These are phyloP conservation scores for Pygathrix nemaeus DNA, from an alignment of 2,113 vertebrate genomes.

Conservation along the genomic window DNA sequence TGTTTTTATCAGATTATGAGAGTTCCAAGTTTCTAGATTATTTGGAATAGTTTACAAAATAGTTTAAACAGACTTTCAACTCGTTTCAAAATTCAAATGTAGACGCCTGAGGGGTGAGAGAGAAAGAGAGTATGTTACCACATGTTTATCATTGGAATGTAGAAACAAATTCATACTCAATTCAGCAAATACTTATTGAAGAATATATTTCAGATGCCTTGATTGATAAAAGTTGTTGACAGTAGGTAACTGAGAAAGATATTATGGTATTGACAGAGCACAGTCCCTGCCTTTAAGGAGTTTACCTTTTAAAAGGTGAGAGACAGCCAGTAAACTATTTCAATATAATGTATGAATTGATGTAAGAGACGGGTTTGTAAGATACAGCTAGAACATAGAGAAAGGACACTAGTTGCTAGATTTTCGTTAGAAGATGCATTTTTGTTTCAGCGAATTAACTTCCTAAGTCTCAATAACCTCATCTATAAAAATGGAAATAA, in stretches of 20 bases:
- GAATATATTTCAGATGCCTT: background rate
- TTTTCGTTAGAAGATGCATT: background rate
- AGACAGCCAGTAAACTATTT: background rate
- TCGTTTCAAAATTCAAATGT: background rate
- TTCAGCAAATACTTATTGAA: background rate
- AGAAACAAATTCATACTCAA: background rate
- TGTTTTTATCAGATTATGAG: background rate
- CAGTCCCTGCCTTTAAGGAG: background rate
- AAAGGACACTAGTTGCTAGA: background rate
- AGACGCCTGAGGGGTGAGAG: background rate
- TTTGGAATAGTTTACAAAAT: background rate
- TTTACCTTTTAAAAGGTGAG: background rate
- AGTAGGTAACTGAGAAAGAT: background rate
- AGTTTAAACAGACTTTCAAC: background rate
- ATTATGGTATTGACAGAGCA: background rate
- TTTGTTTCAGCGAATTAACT: background rate
- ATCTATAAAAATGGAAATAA: background rate
- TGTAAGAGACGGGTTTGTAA: fast-evolving
- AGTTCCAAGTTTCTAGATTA: background rate
- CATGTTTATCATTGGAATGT: background rate
- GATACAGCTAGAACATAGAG: fast-evolving
- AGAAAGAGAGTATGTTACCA: background rate
- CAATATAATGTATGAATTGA: fast-evolving
- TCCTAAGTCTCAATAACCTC: background rate
- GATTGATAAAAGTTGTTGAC: background rate